A percentile compares a stretch with the other conserved stretches of the same genome.
Evolutionary conservation across 1,140 invertebrate genomes (phyloP).

Genomic region (Drosophila kurseongensis): DNA sequence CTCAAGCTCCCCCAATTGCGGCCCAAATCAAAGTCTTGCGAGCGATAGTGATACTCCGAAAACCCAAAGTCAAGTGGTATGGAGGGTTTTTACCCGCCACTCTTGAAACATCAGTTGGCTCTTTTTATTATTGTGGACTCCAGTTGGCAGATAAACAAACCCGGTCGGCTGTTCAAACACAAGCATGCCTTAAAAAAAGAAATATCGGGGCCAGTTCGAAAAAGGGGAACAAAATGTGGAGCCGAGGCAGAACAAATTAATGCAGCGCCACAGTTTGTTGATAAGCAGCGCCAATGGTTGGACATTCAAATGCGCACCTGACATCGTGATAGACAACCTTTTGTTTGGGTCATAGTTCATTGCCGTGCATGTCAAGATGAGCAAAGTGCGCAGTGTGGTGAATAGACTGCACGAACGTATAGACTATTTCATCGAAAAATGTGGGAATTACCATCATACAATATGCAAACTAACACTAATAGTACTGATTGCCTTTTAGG

Average conservation of each 20-base stretch:
- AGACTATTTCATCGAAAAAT: slow-evolving; percentile 69
- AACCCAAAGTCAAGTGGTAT: slow-evolving; percentile 35
- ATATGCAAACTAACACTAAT: background rate
- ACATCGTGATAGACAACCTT: slow-evolving; percentile 13
- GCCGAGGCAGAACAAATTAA: slow-evolving; percentile 64
- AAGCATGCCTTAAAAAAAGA: slow-evolving; percentile 36
- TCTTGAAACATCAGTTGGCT: slow-evolving; percentile 19
- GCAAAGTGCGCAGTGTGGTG: slow-evolving; percentile 59
- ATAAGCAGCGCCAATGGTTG: slow-evolving; percentile 48
- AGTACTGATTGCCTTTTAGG: slow-evolving; percentile 24
- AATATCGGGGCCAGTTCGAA: slow-evolving; percentile 65
- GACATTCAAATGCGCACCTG: slow-evolving; percentile 17
- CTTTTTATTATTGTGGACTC: slow-evolving; percentile 6
- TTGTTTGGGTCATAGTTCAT: slow-evolving; percentile 30
- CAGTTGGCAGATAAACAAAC: slow-evolving; percentile 57
- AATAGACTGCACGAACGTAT: slow-evolving; percentile 70
- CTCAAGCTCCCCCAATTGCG: background rate
- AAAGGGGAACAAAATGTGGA: slow-evolving; percentile 56
- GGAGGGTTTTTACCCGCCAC: slow-evolving; percentile 32
- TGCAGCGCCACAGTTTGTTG: slow-evolving; percentile 69
- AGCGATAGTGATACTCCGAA: slow-evolving; percentile 11
- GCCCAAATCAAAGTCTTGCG: slow-evolving; percentile 14
- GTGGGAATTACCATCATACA: slow-evolving; percentile 15
- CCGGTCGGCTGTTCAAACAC: slow-evolving; percentile 70
- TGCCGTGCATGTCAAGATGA: slow-evolving; percentile 38